These are phyloP conservation scores for Neelides sp. DNA, from an alignment of 1,140 invertebrate species.

Conservation along the genomic window DNA sequence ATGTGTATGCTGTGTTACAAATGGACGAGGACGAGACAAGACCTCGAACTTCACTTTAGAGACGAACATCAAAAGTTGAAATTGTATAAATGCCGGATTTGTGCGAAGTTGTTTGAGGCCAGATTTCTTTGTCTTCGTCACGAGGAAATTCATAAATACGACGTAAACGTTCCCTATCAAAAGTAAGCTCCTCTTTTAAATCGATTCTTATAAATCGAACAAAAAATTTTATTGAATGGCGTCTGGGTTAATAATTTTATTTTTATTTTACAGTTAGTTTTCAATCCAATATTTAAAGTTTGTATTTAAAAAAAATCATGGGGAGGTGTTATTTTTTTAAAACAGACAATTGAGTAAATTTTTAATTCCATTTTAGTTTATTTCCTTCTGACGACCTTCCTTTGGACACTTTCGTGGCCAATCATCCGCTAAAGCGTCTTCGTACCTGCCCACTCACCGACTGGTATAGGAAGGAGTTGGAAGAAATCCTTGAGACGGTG, in stretches of 20 bases:
- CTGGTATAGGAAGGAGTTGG: conserved; percentile 8
- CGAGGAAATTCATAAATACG: conserved; percentile 21
- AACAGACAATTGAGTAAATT: not conserved
- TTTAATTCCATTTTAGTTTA: conserved; percentile 8
- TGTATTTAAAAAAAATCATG: not conserved
- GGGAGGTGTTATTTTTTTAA: not conserved
- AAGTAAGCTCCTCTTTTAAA: conserved; percentile 13
- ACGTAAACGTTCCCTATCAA: conserved; percentile 10
- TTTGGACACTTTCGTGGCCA: conserved; percentile 11
- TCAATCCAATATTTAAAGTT: not conserved
- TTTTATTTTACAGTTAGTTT: not conserved
- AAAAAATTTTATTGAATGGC: not conserved
- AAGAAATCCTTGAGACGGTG: not conserved
- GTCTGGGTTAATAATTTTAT: not conserved
- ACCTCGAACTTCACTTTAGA: conserved; percentile 14
- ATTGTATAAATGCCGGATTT: conserved; percentile 18
- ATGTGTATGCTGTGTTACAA: conserved; percentile 24
- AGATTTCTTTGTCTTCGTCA: conserved; percentile 17
- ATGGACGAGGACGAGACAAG: conserved; percentile 10
- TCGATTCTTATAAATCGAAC: too few relatives aligned
- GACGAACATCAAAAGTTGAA: conserved; percentile 11
- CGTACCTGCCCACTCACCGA: conserved; percentile 16
- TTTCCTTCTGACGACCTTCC: conserved; percentile 9
- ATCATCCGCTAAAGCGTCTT: conserved; percentile 21
- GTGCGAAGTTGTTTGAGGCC: conserved; percentile 15